Evolutionary conservation across 2,888 invertebrate genomes (phyloP).

Genomic region (Pachycephus smyrnensis): DNA sequence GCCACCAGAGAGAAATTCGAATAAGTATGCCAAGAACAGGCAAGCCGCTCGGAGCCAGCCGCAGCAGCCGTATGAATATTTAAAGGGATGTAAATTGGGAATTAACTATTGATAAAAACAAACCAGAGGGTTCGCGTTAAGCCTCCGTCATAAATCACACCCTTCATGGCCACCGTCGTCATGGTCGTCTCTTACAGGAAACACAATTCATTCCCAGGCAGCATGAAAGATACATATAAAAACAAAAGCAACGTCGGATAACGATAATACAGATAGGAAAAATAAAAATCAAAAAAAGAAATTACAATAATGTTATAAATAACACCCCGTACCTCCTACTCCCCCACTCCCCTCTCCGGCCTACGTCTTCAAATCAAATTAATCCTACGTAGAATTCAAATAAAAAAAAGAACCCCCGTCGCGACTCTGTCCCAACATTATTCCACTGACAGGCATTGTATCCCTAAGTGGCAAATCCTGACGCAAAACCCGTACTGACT

Average conservation of each 20-base stretch:
- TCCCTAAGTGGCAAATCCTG: background rate
- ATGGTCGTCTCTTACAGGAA: background rate
- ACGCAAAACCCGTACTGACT: background rate
- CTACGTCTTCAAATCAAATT: background rate
- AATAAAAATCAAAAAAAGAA: too few relatives aligned
- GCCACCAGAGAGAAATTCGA: conserved; percentile 15
- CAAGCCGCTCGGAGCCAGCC: conserved; percentile 25
- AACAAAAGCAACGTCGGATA: background rate
- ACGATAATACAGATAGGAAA: background rate
- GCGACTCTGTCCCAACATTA: background rate
- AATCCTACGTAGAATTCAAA: background rate
- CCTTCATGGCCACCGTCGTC: conserved; percentile 13
- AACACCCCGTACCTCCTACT: too few relatives aligned
- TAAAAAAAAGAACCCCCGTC: background rate
- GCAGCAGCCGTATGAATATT: conserved; percentile 50
- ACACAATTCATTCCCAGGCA: background rate
- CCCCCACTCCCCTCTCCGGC: too few relatives aligned
- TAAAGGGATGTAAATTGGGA: conserved; percentile 57
- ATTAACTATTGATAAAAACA: conserved; percentile 60
- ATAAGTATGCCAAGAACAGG: conserved; percentile 47
- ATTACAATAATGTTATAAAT: too few relatives aligned
- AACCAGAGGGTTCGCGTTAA: conserved; percentile 45
- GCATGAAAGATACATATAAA: background rate
- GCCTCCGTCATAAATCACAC: conserved; percentile 49
- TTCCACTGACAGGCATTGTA: background rate